Evolutionary conservation across 2,888 invertebrate species (phyloP).

Genomic region (Tricholauxania praeusta): DNA sequence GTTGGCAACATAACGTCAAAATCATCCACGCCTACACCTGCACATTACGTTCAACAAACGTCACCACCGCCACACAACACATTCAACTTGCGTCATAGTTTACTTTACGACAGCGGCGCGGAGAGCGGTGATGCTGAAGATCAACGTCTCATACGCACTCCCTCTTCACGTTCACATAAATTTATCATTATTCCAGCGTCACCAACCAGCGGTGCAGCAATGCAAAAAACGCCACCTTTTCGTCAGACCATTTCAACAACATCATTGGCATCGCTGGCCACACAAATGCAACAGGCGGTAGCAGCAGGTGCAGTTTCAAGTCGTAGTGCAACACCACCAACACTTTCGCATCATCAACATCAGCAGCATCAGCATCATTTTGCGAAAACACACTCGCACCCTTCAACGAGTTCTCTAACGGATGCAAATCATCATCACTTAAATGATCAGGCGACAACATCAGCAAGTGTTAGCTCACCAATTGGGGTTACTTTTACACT

Average conservation of each 20-base stretch:
- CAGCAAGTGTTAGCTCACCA: slow-evolving; percentile 19
- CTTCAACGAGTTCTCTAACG: slow-evolving; percentile 53
- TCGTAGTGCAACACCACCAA: slow-evolving; percentile 50
- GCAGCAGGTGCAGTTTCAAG: slow-evolving; percentile 33
- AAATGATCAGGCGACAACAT: slow-evolving; percentile 38
- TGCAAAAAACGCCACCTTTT: slow-evolving; percentile 45
- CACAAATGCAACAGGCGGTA: slow-evolving; percentile 55
- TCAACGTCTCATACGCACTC: slow-evolving; percentile 59
- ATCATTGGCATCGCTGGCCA: slow-evolving; percentile 53
- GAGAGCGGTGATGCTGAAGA: slow-evolving; percentile 60
- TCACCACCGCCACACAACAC: slow-evolving; percentile 35
- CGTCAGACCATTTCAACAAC: slow-evolving; percentile 56
- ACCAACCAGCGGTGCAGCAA: neutral
- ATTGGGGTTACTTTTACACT: slow-evolving; percentile 50
- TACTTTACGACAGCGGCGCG: slow-evolving; percentile 61
- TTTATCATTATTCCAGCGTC: slow-evolving; percentile 65
- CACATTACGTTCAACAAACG: slow-evolving; percentile 47
- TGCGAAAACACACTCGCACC: slow-evolving; percentile 44
- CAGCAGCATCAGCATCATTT: slow-evolving; percentile 20
- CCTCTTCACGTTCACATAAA: slow-evolving; percentile 62
- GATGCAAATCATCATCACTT: slow-evolving; percentile 52
- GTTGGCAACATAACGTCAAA: neutral
- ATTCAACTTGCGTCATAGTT: slow-evolving; percentile 57
- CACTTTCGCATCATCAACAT: slow-evolving; percentile 27
- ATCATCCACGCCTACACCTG: slow-evolving; percentile 48